phyloP scores from a whole-genome alignment of 2,113 vertebrate species.

The Dascyllus trimaculatus region DNA sequence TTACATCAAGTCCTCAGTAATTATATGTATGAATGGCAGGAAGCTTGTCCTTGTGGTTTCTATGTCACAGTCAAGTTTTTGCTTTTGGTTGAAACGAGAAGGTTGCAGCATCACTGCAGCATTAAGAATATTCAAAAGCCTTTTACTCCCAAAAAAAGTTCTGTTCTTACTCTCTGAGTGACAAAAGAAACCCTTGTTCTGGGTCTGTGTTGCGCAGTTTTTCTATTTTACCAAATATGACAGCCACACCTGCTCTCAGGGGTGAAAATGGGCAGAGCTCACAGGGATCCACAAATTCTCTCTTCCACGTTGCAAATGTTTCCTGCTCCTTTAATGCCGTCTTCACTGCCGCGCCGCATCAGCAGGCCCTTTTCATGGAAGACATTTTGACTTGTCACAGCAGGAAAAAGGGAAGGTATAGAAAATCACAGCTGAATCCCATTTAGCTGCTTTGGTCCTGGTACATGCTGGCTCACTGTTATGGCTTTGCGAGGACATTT shows the following conservation, averaged over 20 bases:
- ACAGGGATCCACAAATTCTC: background rate
- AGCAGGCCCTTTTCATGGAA: background rate
- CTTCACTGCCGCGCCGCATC: background rate
- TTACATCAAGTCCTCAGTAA: constrained; percentile 16
- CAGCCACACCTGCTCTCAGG: background rate
- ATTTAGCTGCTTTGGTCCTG: background rate
- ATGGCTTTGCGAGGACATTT: constrained; percentile 1
- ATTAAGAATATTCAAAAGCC: background rate
- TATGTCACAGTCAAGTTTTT: constrained; percentile 20
- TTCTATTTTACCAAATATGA: background rate
- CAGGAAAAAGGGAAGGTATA: background rate
- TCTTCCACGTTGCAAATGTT: background rate
- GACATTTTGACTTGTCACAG: constrained; percentile 14
- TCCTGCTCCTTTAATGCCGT: background rate
- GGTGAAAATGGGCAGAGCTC: background rate
- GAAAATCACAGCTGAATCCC: constrained; percentile 4
- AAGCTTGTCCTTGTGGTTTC: constrained; percentile 20
- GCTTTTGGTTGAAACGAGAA: background rate
- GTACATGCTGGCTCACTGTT: background rate
- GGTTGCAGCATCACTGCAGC: background rate
- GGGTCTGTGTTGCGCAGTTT: background rate
- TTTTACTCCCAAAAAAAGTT: too few species aligned
- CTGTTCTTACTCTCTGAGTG: too few species aligned
- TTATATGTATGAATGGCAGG: constrained; percentile 8
- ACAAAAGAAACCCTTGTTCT: background rate